Evolutionary conservation across 1,140 invertebrate genomes (phyloP), one percentile per base, ranked within the genome.

Genomic region (Papilio dardanus): DNA sequence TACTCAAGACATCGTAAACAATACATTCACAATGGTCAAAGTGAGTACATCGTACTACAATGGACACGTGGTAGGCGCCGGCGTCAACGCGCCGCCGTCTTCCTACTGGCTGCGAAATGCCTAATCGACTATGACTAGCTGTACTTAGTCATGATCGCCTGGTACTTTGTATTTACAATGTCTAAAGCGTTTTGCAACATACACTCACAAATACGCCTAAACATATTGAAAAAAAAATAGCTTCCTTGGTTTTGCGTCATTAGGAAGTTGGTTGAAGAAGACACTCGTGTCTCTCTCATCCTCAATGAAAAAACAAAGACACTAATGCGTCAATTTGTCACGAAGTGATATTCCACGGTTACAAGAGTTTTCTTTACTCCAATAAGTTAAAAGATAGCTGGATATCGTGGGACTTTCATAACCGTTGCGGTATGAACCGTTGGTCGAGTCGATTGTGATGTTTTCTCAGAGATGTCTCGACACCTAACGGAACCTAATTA

Each of bases 401-500:
- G n/a, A n/a, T n/a, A 8, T 71, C 42, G 71, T 73, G 71, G 71
- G 71, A 73, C 4, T n/a, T 31, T 30, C 24, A 40, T 37, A 73
- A 54, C 71, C 31, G 71, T 73, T 73, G 28, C 46, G 33, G 16
- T 50, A 30, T 54, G 8, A 54, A 73, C 71, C 71, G 69, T 71
- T 71, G 40, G 40, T 37, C 35, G 68, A 28, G 69, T 54, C 50
- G 71, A 73, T 54, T 73, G 71, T 54, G n/a, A 14, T 46, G 7
- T 46, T 5, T 73, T 73, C 71, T 30, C 71, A 73, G 71, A 73
- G 71, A 73, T 28, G 42, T 73, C 42, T 46, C n/a, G n/a, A n/a
- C n/a, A n/a, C 46, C 71, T 73, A 73, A 73, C 71, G 42, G 71
- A 54, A 73, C n/a, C 46, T 73, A 73, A 73, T 73, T 73, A 73